Evolutionary conservation across 2,113 vertebrate genomes (phyloP).

Genomic region (Halcyon malimbica): DNA sequence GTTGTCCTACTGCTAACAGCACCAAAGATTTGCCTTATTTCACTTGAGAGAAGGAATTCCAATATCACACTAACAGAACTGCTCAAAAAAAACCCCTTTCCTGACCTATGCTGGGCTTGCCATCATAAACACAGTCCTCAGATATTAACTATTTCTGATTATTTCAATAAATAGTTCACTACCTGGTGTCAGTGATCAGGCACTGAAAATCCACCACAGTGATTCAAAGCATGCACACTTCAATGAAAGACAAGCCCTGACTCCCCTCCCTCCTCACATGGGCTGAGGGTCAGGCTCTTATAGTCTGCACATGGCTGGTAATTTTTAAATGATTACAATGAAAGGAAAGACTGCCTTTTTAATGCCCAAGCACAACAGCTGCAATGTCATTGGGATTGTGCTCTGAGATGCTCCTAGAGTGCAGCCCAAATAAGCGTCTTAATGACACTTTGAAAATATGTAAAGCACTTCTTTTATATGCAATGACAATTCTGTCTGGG

Average conservation of each 20-base stretch:
- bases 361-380: slow-evolving; percentile 58
- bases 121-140: not conserved
- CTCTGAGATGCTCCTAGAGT: slow-evolving; percentile 44
- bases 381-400: slow-evolving; percentile 44
- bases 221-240: not conserved
- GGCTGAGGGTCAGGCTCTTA: not conserved
- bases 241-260: not conserved
- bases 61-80: not conserved
- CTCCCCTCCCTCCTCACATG: not conserved
- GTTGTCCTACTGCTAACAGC: not conserved
- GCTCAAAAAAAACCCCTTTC: not conserved
- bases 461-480: slow-evolving; percentile 48
- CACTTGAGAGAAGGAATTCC: not conserved
- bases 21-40: not conserved
- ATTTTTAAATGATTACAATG: slow-evolving; percentile 60
- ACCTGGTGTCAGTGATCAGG: not conserved
- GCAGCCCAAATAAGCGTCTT: slow-evolving; percentile 55
- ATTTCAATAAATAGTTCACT: not conserved
- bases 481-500: slow-evolving; percentile 36
- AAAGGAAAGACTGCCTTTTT: slow-evolving; percentile 61
- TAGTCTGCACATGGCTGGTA: slow-evolving; percentile 16
- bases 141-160: not conserved
- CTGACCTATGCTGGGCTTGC: not conserved
- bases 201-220: not conserved
- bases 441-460: slow-evolving; percentile 52